Evolutionary conservation across 2,888 invertebrate species (phyloP), one percentile per base, ranked within the genome.

Genomic region (Meganola albula): DNA sequence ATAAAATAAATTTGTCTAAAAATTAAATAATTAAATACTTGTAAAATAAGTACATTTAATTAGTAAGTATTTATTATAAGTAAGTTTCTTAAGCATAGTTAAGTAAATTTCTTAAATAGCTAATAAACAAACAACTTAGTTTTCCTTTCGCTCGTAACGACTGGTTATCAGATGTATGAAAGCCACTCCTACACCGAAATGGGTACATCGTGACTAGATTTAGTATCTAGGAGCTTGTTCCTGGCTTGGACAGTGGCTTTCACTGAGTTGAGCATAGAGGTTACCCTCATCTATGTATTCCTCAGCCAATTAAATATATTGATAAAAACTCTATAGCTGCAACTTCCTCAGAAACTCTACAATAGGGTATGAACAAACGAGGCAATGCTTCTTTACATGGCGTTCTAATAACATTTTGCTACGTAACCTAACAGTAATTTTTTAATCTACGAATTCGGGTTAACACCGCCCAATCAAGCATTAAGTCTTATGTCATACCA

Each of bases 121-220:
- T 8, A 27, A 16, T 16, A 5, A 4, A 6, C 12, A n/a, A 33
- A 38, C 37, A 37, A 9, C 31, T 20, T 3, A 22, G 24, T 20
- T 28, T 29, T 34, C 53, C 14, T 50, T 38, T 27, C 30, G 4
- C 27, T 34, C 21, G 20, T 16, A 32, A 41, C 21, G 21, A 39
- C 30, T 25, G 31, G 27, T 23, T 26, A 35, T 29, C 9, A 37
- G 31, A 33, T 27, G 40, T 46, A 59, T 55, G 63, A 69, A 70
- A 73, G 64, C 52, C 32, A 54, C 60, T 61, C 52, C 57, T 42
- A 36, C 44, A 36, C 43, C 45, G 49, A 46, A 53, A 42, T 52
- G 38, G 53, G 46, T 45, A 37, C 47, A 45, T 64, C 71, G 72
- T 75, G 75, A 74, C 72, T 48, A 60, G 69, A n/a, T 63, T 48